Evolutionary conservation across 1,140 invertebrate species (phyloP).

Genomic region (Anthonomus grandis): DNA sequence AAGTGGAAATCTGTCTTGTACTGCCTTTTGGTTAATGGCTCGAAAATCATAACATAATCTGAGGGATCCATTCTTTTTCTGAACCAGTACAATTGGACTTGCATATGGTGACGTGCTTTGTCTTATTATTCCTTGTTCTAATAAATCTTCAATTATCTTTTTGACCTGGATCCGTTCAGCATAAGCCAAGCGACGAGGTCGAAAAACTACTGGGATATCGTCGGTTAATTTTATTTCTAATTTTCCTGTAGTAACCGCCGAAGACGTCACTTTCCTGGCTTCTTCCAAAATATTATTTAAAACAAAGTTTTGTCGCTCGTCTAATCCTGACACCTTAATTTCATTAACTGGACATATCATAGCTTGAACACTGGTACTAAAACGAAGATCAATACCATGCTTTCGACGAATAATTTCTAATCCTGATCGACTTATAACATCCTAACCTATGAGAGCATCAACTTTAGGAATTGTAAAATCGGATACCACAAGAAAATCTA

Average conservation of each 20-base stretch:
- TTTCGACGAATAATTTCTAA: too few relatives aligned
- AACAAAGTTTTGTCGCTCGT: too few relatives aligned
- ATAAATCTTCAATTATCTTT: slow-evolving; percentile 26
- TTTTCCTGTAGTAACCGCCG: neutral
- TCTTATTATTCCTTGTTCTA: slow-evolving; percentile 42
- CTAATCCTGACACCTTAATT: too few relatives aligned
- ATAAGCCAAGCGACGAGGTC: slow-evolving; percentile 11
- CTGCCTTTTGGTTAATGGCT: slow-evolving; percentile 41
- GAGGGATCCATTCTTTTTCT: slow-evolving; percentile 39
- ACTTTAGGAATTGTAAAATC: too few relatives aligned
- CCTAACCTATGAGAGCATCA: too few relatives aligned
- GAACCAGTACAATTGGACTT: slow-evolving; percentile 42
- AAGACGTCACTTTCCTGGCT: too few relatives aligned
- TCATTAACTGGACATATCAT: too few relatives aligned
- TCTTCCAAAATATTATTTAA: too few relatives aligned
- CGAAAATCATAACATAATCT: slow-evolving; percentile 46
- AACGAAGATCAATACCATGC: too few relatives aligned
- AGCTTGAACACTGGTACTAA: too few relatives aligned
- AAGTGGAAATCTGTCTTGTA: slow-evolving; percentile 47
- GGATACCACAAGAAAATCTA: too few relatives aligned
- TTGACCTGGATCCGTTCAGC: slow-evolving; percentile 9
- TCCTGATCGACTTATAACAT: too few relatives aligned
- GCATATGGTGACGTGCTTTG: slow-evolving; percentile 44
- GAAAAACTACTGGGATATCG: slow-evolving; percentile 7
- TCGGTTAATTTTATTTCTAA: slow-evolving; percentile 4